Conservation (phyloP, 2,888 invertebrate species). For the Drosophila helvetica region DNA sequence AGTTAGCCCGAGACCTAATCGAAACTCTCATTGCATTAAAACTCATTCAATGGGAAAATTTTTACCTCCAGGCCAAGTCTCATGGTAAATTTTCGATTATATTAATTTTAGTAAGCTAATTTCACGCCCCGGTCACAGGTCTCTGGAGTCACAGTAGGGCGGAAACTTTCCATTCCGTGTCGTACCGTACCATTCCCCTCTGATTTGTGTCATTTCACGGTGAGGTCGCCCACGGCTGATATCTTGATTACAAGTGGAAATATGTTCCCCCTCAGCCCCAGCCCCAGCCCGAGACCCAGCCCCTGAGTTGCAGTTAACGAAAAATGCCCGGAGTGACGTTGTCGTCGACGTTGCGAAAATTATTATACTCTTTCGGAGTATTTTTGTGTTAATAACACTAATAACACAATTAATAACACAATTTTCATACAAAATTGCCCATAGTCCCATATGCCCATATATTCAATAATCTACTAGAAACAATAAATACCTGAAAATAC, state of each 20-base stretch:
- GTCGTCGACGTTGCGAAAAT: conserved; percentile 50
- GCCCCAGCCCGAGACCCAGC: not conserved
- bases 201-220: conserved; percentile 60
- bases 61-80: conserved; percentile 16
- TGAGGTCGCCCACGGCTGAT: conserved; percentile 63
- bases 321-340: conserved; percentile 64
- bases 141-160: conserved; percentile 1
- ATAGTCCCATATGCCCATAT: too few relatives aligned
- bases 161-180: conserved; percentile 22
- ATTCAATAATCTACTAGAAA: too few relatives aligned
- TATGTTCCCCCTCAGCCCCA: conserved; percentile 42
- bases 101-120: conserved; percentile 65
- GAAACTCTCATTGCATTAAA: conserved; percentile 19
- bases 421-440: too few relatives aligned
- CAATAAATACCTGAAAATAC: too few relatives aligned
- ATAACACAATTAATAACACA: too few relatives aligned
- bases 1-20: conserved; percentile 25
- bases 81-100: conserved; percentile 51
- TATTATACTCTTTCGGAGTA: conserved; percentile 6
- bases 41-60: conserved; percentile 21
- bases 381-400: conserved; percentile 1
- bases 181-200: conserved; percentile 25
- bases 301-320: conserved; percentile 28
- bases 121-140: conserved; percentile 21
- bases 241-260: conserved; percentile 74